Evolutionary conservation across 2,888 invertebrate species (phyloP), one percentile per base, ranked within the genome.

Genomic region (Eupithecia exiguata): DNA sequence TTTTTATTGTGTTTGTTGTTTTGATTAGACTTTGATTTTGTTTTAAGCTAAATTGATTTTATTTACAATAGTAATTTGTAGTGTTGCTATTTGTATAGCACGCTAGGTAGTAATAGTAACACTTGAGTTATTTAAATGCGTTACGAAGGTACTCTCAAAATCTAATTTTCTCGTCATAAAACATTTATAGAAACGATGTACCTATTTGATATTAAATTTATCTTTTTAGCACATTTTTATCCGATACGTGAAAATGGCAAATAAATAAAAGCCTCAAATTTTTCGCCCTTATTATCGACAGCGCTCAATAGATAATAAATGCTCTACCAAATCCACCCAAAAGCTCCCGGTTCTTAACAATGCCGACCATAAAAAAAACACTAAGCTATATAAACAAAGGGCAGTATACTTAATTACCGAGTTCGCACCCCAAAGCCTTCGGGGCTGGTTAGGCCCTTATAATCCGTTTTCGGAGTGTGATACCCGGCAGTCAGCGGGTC

Each of bases 401-500:
- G 58, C 5, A 58, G 21, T 25, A 25, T 14, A 58, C 58, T 58
- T 58, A 58, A 58, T 58, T 58, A 58, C 58, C 25, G 58, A 5
- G 49, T 58, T 58, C 58, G 25, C 58, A 58, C 58, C 58, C 25
- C 5, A 58, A 25, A 58, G 14, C 25, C 58, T 58, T 5, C 25
- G 18, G 14, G 58, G 21, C 49, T 21, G 5, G 21, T 53, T 12
- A 53, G 21, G 35, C 63, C 63, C 40, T 18, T 38, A 25, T 70
- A 74, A 74, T 74, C 70, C 63, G 35, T 53, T 70, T 62, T 62
- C 30, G 40, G 40, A 58, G 65, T 65, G 71, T 36, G 70, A 63
- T 62, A 70, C 68, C 68, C 18, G 43, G 16, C 36, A 68, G 25
- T 46, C 38, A 10, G 18, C 46, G 30, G 46, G n/a, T 68, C 25